These are phyloP conservation scores for Ochotona princeps DNA, from an alignment of 2,113 vertebrate genomes.

Conservation along the genomic window DNA sequence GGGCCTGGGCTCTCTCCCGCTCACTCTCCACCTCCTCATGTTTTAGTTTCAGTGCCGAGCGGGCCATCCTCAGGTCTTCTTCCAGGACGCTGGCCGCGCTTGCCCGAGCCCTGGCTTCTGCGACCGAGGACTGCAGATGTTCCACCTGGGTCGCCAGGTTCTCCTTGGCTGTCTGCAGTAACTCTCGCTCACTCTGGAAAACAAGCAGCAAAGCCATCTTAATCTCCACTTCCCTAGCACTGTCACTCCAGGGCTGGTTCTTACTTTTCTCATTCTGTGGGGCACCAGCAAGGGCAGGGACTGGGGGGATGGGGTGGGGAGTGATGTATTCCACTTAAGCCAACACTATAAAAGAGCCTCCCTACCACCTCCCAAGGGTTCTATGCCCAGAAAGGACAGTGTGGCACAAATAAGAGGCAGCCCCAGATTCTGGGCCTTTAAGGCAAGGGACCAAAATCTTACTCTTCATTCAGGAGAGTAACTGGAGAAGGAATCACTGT, in stretches of 20 bases:
- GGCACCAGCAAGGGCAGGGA: neutral
- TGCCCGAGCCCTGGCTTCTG: constrained; percentile 79
- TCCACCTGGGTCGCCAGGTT: constrained; percentile 76
- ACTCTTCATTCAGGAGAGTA: constrained; percentile 26
- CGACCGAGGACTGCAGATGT: constrained; percentile 76
- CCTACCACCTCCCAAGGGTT: neutral
- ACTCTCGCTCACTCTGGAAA: constrained; percentile 80
- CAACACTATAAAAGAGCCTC: neutral
- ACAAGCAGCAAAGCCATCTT: constrained; percentile 40
- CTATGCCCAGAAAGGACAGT: neutral
- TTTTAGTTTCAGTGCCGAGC: constrained; percentile 82
- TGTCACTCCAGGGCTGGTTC: neutral
- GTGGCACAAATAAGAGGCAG: neutral
- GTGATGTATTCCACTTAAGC: neutral
- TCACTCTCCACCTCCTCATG: constrained; percentile 79
- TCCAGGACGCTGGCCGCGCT: constrained; percentile 74
- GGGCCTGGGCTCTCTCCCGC: constrained; percentile 73
- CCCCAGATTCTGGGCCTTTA: constrained; percentile 26
- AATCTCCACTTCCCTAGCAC: neutral
- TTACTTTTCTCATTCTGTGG: neutral
- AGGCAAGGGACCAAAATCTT: constrained; percentile 9
- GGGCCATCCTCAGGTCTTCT: constrained; percentile 78
- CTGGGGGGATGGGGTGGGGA: neutral
- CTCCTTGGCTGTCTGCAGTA: constrained; percentile 77
- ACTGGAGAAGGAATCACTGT: neutral